Conservation (phyloP, 2,888 invertebrate genomes). For the Chelonus formosanus region DNA sequence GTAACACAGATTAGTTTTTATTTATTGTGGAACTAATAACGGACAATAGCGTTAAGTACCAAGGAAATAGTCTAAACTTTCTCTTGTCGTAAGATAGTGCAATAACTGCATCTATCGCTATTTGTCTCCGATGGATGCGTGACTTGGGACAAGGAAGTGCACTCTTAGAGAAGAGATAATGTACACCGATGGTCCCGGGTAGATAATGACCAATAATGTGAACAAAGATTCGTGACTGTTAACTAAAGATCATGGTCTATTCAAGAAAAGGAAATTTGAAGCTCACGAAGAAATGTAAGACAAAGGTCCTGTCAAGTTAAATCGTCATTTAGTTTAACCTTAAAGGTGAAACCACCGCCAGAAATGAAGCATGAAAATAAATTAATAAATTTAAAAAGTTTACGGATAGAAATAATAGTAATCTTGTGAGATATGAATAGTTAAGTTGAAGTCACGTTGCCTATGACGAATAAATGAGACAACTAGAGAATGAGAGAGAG, state of each 20-base stretch:
- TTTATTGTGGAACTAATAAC: too few species aligned
- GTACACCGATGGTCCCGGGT: slow-evolving; percentile 12
- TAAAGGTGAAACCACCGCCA: neutral
- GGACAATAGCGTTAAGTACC: too few species aligned
- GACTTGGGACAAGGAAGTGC: slow-evolving; percentile 22
- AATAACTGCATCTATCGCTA: slow-evolving; percentile 8
- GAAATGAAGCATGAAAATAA: neutral
- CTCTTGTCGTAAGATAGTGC: neutral
- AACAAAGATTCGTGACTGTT: slow-evolving; percentile 25
- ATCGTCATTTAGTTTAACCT: slow-evolving; percentile 1
- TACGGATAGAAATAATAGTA: too few species aligned
- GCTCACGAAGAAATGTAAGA: slow-evolving; percentile 18
- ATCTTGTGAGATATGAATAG: neutral
- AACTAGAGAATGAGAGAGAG: slow-evolving; percentile 3
- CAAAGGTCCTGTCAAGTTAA: slow-evolving; percentile 3
- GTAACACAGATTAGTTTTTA: too few species aligned
- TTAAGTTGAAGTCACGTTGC: too few species aligned
- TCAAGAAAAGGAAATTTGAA: slow-evolving; percentile 22
- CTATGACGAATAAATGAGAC: neutral
- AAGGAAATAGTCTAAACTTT: slow-evolving; percentile 17
- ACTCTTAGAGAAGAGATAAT: slow-evolving; percentile 14
- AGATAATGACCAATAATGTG: slow-evolving; percentile 19
- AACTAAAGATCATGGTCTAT: slow-evolving; percentile 3
- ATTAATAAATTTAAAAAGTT: slow-evolving; percentile 1
- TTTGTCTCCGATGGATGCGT: slow-evolving; percentile 21